Evolutionary conservation across 1,140 invertebrate genomes (phyloP), one percentile per base, ranked within the genome.

Genomic region (Drosophila sucinea): DNA sequence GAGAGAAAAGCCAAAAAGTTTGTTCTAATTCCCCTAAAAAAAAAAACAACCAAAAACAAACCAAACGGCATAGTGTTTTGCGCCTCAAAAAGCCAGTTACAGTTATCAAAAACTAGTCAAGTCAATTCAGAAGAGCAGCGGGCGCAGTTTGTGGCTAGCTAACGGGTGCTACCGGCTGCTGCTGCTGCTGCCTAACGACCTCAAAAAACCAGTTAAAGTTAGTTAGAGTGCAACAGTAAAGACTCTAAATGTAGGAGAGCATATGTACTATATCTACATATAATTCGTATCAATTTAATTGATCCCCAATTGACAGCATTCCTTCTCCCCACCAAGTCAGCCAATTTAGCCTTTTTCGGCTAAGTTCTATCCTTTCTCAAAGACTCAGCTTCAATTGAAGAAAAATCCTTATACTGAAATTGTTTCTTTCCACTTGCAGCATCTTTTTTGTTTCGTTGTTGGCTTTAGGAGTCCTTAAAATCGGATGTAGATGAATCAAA

Each of bases 131-230:
- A 38, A 38, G 35, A 38, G 35, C 35, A 38, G 35, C 35, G 35
- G 35, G 35, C 35, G 35, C 35, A 27, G 33, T 44, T 61, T 17
- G 38, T 32, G 41, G 29, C 61, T 47, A 63, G 41, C 41, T 63
- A 63, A 63, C 61, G 61, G 61, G 41, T 44, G 38, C 7, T 62
- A 60, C 29, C 47, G 41, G 58, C 8, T 58, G 33, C 51, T 67
- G 40, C 23, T 35, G 30, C 41, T 30, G 60, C 70, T 67, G 75
- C 75, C 71, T 74, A 74, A 70, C 75, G 75, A 77, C 71, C 75
- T 77, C 75, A 74, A 77, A 77, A 63, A 77, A 77, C 75, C 66
- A 77, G 75, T 77, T 66, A 32, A 70, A 58, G 30, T 35, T 58
- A 38, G 56, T 35, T 58, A 35, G 17, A 58, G 33, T 38, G 56